phyloP scores from a whole-genome alignment of 92 coral and sea anemone genomes.

The Paramuricea clavata region DNA sequence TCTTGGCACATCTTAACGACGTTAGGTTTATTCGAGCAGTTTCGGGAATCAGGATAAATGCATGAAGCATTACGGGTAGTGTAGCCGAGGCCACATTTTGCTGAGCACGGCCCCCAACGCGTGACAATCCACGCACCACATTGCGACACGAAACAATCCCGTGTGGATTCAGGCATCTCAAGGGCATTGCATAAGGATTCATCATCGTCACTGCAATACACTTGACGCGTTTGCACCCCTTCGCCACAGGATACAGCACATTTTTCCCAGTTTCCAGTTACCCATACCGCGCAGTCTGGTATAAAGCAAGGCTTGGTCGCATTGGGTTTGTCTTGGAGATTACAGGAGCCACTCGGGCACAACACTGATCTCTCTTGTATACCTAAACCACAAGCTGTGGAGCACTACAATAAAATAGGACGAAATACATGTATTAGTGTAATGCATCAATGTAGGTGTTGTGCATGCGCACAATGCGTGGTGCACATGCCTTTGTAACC shows the following conservation, averaged over 20 bases:
- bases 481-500: too few relatives aligned
- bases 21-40: slow-evolving; percentile 22
- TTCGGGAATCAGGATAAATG: neutral
- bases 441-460: too few relatives aligned
- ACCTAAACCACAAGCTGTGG: slow-evolving; percentile 87
- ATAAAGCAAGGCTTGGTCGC: slow-evolving; percentile 73
- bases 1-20: slow-evolving; percentile 1
- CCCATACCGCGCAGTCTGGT: slow-evolving; percentile 83
- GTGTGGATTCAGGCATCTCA: slow-evolving; percentile 49
- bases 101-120: slow-evolving; percentile 78
- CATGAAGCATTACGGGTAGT: slow-evolving; percentile 85
- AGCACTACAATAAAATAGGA: slow-evolving; percentile 71
- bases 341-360: slow-evolving; percentile 81
- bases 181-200: slow-evolving; percentile 28
- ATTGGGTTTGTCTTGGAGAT: slow-evolving; percentile 70
- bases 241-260: slow-evolving; percentile 35
- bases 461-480: too few relatives aligned
- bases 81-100: slow-evolving; percentile 85
- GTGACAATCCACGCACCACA: slow-evolving; percentile 13
- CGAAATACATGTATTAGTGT: neutral
- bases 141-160: slow-evolving; percentile 46
- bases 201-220: slow-evolving; percentile 40
- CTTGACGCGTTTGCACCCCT: slow-evolving; percentile 39
- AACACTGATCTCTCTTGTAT: slow-evolving; percentile 80
- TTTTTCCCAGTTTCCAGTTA: slow-evolving; percentile 78